Evolutionary conservation across 2,797 vertebrate genomes (phyloP), one percentile per base, ranked within the genome.

Genomic region (Zenarchopterus dispar): DNA sequence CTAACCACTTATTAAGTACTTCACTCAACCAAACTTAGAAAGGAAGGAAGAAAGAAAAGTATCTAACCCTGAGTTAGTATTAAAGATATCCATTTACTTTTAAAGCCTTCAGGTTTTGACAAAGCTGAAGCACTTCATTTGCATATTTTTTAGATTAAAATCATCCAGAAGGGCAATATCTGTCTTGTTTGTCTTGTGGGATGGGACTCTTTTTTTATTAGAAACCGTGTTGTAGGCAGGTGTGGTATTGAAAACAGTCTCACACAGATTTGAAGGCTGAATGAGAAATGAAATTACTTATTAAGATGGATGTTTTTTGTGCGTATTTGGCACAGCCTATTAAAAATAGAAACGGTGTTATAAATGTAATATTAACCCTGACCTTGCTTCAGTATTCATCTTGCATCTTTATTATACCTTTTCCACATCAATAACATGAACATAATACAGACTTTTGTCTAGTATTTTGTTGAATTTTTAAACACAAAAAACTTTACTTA

Each of bases 271-370:
- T 52, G 45, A 78, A 64, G 63, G 56, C 75, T 62, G 77, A 76
- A 73, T 70, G 50, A 51, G 33, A 74, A 56, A 84, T 83, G 49
- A 79, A 78, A 86, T 84, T 82, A 76, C 79, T 68, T 73, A 58
- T 71, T 58, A 82, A 78, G 81, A 88, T 83, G 67, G 69, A 87
- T 88, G 84, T 23, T 57, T 84, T 87, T 65, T 69, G 59, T 53
- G 56, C 70, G 22, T n/a, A 43, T 55, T 68, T 70, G 73, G 76
- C 80, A 64, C 42, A 62, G 52, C 44, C 60, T 80, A 77, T 68
- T 81, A 79, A 84, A 78, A 67, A 61, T 80, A 84, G 48, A 81
- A 73, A 76, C 65, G 70, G 71, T 78, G 28, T 67, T 54, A 43
- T 61, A 80, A 81, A 84, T 79, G 46, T 81, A 81, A 84, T 69